Evolutionary conservation across 2,797 vertebrate species (phyloP), one percentile per base, ranked within the genome.

Genomic region (Phoebastria nigripes): DNA sequence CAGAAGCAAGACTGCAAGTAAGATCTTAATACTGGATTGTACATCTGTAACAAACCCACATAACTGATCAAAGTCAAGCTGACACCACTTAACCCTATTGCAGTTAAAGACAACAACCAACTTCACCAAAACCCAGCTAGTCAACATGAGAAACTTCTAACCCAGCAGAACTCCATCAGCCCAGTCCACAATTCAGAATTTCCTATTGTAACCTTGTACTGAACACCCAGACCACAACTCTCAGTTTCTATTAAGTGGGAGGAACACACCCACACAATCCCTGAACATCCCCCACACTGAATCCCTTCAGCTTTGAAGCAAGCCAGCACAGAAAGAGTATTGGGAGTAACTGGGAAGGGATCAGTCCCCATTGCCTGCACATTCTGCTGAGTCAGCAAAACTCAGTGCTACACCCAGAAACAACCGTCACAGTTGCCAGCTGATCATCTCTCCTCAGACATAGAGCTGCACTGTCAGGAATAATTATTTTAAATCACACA

Each of bases 261-360:
- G 13, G 25, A 62, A 15, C 19, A 24, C 14, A 55, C 2, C 8
- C 63, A n/a, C 35, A 46, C 9, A 33, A 4, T 0, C 4, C 33
- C 22, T 19, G 12, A 51, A 14, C 3, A 8, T 15, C 3, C 4
- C 9, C 25, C 2, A 0, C 1, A 4, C 9, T 7, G 20, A 85
- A 47, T 20, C 22, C 42, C 35, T 47, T 49, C 25, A 26, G 25
- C 29, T 87, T 54, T 31, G 28, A n/a, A 42, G 15, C 3, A 21
- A 89, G 4, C 1, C 42, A 51, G 16, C 14, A 33, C 18, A 59
- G 26, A 37, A 59, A 9, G 0, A 13, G 0, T 6, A 3, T 2
- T 41, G 22, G 8, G 31, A 51, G 15, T 8, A 15, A 4, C 49
- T 39, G 35, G n/a, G 54, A 54, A 74, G 8, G n/a, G n/a, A 28